phyloP scores from a whole-genome alignment of 2,888 invertebrate species.

The Himalopsyche anomala region DNA sequence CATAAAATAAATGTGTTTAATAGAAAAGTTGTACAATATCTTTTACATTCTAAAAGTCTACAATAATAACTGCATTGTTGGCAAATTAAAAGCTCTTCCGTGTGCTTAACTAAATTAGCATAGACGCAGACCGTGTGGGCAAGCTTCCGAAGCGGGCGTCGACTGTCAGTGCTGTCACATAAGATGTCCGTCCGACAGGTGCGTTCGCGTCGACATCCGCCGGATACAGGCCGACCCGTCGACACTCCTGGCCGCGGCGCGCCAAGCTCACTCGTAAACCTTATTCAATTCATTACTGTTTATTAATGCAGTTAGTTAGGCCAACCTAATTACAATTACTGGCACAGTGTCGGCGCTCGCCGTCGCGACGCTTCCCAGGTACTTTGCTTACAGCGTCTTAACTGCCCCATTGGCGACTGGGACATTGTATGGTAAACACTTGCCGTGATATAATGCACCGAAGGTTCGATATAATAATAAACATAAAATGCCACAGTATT shows the following conservation, averaged over 20 bases:
- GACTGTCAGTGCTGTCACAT: not conserved
- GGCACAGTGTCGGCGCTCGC: conserved; percentile 39
- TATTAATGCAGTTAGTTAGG: conserved; percentile 73
- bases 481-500: too few relatives aligned
- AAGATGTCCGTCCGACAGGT: conserved; percentile 40
- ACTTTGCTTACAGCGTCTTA: conserved; percentile 18
- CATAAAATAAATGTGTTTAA: too few relatives aligned
- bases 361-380: conserved; percentile 35
- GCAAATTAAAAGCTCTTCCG: too few relatives aligned
- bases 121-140: too few relatives aligned
- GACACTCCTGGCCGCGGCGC: not conserved
- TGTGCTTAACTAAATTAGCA: too few relatives aligned
- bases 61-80: too few relatives aligned
- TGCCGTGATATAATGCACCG: not conserved
- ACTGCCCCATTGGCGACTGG: conserved; percentile 24
- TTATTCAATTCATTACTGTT: conserved; percentile 71
- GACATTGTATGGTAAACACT: conserved; percentile 12
- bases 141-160: not conserved
- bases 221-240: conserved; percentile 27
- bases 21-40: too few relatives aligned
- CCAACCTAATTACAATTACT: conserved; percentile 71
- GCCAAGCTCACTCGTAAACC: conserved; percentile 67
- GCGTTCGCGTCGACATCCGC: conserved; percentile 19
- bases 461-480: not conserved
- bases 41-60: too few relatives aligned